These are phyloP conservation scores for Orbicella faveolata DNA, from an alignment of 64 coral and sea anemone species.

Conservation along the genomic window DNA sequence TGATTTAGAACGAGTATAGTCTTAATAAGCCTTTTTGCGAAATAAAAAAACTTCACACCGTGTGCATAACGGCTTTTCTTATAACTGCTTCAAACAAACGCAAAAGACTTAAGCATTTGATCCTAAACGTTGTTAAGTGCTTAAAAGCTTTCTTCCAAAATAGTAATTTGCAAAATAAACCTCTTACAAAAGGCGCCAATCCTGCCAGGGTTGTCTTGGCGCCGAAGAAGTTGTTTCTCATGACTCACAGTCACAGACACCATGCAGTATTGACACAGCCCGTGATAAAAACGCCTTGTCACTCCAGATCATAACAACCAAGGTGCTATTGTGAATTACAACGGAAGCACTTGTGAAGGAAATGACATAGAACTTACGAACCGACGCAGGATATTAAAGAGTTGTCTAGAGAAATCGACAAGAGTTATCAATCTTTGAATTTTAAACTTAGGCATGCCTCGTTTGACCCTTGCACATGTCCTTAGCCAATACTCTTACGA, in stretches of 20 bases:
- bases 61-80: too few species aligned
- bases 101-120: not conserved
- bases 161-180: not conserved
- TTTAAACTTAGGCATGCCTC: too few species aligned
- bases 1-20: not conserved
- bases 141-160: not conserved
- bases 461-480: too few species aligned
- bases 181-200: conserved; percentile 9
- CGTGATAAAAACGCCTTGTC: conserved; percentile 4
- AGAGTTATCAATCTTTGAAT: too few species aligned
- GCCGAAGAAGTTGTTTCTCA: not conserved
- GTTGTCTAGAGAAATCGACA: not conserved
- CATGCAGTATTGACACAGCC: not conserved
- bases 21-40: too few species aligned
- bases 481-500: too few species aligned
- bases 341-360: not conserved
- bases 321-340: not conserved
- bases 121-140: not conserved
- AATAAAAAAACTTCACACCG: too few species aligned
- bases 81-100: not conserved
- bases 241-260: not conserved
- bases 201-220: not conserved
- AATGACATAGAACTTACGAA: not conserved
- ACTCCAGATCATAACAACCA: not conserved
- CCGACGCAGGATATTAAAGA: not conserved